Conservation (phyloP, 92 coral and sea anemone species). For the Umimayanthus kanabou region DNA sequence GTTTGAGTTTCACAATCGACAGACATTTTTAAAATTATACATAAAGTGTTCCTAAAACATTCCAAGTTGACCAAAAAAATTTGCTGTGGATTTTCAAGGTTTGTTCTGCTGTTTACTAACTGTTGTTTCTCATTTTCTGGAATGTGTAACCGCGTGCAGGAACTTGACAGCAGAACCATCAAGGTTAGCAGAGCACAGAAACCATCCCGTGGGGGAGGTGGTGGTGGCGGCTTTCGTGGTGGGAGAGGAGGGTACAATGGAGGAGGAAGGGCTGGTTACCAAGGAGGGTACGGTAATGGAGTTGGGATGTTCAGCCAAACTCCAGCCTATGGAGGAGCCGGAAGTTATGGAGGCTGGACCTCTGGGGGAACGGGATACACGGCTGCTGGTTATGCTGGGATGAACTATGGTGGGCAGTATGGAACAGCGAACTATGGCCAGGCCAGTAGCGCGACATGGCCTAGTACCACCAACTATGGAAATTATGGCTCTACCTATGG, state of each 20-base stretch:
- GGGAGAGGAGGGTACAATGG: conserved; percentile 29
- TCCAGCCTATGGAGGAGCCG: background rate
- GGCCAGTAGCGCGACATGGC: background rate
- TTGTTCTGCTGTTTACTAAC: background rate
- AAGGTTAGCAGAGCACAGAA: conserved; percentile 39
- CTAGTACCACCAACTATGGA: background rate
- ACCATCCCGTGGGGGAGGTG: background rate
- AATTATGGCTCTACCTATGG: background rate
- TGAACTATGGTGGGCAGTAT: conserved; percentile 1
- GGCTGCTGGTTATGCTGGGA: background rate
- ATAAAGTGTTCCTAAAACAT: no score
- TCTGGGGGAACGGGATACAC: background rate
- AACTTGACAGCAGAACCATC: conserved; percentile 31
- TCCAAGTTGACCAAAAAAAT: no score
- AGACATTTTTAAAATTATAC: no score
- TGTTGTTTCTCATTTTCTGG: background rate
- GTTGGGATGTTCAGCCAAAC: background rate
- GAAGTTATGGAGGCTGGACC: background rate
- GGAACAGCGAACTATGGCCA: background rate
- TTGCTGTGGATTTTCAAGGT: background rate
- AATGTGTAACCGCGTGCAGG: conserved; percentile 3
- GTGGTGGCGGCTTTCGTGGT: conserved; percentile 22
- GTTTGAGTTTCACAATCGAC: no score
- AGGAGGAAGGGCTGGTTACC: conserved; percentile 26
- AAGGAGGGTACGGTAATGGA: conserved; percentile 17